Percentiles rank a stretch among this genome's conserved stretches.
Evolutionary conservation across 2,797 vertebrate genomes (phyloP).

Genomic region (Garrulus glandarius): DNA sequence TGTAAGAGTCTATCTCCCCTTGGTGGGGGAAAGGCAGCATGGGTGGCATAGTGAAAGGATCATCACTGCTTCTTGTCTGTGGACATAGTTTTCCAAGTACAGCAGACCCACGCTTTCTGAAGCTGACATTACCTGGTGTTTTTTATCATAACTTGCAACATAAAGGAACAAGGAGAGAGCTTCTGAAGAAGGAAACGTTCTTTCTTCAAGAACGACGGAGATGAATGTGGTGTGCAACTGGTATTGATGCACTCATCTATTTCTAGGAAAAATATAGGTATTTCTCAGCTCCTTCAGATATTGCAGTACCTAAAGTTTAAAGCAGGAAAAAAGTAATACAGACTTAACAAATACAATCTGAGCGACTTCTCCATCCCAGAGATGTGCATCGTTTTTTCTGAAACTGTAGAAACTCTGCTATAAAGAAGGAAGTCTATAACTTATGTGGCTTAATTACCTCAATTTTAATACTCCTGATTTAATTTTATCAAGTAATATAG

Average conservation of each 20-base stretch:
- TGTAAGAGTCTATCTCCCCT: not conserved
- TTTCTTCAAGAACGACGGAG: not conserved
- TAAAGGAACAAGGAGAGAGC: not conserved
- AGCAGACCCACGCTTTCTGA: not conserved
- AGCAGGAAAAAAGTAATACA: not conserved
- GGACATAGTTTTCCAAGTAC: not conserved
- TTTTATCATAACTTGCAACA: not conserved
- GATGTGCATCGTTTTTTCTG: not conserved
- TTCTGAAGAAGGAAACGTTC: not conserved
- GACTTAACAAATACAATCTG: not conserved
- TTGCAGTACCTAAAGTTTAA: not conserved
- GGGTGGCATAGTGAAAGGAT: not conserved
- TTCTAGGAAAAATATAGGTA: not conserved
- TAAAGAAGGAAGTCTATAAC: not conserved
- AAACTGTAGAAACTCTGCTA: not conserved
- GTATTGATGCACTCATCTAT: not conserved
- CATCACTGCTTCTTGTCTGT: not conserved
- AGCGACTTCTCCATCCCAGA: not conserved
- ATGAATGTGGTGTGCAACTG: not conserved
- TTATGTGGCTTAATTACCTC: not conserved
- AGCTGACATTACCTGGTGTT: not conserved
- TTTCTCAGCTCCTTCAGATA: not conserved
- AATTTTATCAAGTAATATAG: not conserved
- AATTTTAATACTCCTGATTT: not conserved
- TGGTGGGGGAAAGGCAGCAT: not conserved